These are phyloP conservation scores for Calameuta pallipes DNA, from an alignment of 2,888 invertebrate genomes.

Conservation along the genomic window DNA sequence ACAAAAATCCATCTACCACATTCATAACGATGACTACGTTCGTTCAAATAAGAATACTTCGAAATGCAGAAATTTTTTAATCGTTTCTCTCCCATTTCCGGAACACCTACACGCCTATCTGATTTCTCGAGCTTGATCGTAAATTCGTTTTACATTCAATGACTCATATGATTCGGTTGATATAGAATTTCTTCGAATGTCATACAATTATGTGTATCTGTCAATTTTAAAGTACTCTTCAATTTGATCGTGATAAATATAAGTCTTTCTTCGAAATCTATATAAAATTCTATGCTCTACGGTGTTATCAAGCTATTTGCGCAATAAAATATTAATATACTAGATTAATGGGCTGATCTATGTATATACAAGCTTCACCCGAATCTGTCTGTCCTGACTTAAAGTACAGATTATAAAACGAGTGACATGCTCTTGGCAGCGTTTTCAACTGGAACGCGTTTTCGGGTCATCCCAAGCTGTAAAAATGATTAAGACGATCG, in stretches of 20 bases:
- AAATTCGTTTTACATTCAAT: not conserved
- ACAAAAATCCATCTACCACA: not conserved
- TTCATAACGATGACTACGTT: not conserved
- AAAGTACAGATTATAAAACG: not conserved
- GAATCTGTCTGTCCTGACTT: not conserved
- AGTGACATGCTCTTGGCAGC: not conserved
- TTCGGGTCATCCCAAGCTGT: not conserved
- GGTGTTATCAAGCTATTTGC: not conserved
- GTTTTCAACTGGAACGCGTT: not conserved
- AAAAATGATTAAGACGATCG: not conserved
- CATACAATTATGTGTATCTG: not conserved
- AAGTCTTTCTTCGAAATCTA: not conserved
- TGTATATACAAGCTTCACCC: not conserved
- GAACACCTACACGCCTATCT: not conserved
- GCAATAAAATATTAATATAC: not conserved
- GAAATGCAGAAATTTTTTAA: not conserved
- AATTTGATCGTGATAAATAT: not conserved
- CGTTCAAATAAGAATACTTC: not conserved
- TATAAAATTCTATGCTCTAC: not conserved
- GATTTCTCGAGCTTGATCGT: not conserved
- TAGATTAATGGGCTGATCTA: not conserved
- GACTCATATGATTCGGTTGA: not conserved
- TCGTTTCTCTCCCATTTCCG: not conserved
- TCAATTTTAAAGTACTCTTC: not conserved
- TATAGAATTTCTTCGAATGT: not conserved